phyloP scores from a whole-genome alignment of 1,140 invertebrate genomes.

The Atta colombica region DNA sequence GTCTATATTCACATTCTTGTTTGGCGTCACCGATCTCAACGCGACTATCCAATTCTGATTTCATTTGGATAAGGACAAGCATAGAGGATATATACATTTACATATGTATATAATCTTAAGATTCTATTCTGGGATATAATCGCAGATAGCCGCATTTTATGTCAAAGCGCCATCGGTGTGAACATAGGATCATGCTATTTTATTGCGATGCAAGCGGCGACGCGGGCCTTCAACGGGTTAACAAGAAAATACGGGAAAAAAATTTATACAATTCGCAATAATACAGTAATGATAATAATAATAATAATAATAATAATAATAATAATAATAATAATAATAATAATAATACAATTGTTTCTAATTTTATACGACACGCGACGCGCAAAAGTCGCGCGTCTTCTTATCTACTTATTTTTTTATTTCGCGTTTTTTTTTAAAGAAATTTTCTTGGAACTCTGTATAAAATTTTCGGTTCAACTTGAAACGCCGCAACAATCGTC shows the following conservation, averaged over 20 bases:
- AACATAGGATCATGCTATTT: slow-evolving; percentile 39
- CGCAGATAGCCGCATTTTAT: slow-evolving; percentile 15
- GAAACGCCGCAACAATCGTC: background rate
- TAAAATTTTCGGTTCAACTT: slow-evolving; percentile 71
- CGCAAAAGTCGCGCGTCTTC: slow-evolving; percentile 34
- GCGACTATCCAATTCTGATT: slow-evolving; percentile 17
- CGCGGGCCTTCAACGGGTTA: slow-evolving; percentile 35
- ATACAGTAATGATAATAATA: too few relatives aligned
- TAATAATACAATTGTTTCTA: slow-evolving; percentile 66
- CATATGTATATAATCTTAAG: slow-evolving; percentile 14
- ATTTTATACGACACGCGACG: slow-evolving; percentile 27
- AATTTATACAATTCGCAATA: slow-evolving; percentile 56
- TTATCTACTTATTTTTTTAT: background rate
- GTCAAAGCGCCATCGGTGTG: background rate
- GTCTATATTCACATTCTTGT: background rate
- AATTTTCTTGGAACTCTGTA: slow-evolving; percentile 44
- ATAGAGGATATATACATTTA: background rate
- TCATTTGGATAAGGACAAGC: background rate
- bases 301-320: background rate
- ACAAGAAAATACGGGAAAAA: slow-evolving; percentile 23
- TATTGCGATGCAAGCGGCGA: slow-evolving; percentile 20
- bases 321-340: slow-evolving; percentile 12
- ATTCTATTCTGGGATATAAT: slow-evolving; percentile 15
- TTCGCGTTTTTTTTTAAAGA: slow-evolving; percentile 60
- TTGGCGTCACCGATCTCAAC: background rate